These are phyloP conservation scores for Nothoprocta pentlandii DNA, from an alignment of 2,113 vertebrate species.

Conservation along the genomic window DNA sequence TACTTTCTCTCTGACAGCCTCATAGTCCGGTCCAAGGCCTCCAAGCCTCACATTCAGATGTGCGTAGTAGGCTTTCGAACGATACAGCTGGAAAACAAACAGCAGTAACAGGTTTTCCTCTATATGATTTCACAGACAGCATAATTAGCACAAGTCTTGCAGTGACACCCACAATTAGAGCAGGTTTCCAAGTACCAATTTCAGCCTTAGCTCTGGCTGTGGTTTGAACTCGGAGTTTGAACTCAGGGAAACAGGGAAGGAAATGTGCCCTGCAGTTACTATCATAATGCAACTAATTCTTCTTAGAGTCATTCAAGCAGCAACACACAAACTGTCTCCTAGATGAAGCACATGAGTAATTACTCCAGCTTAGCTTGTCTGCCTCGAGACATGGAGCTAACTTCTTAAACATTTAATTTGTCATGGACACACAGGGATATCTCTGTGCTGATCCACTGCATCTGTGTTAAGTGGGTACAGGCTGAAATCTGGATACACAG, in stretches of 20 bases:
- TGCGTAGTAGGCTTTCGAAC: slow-evolving; percentile 79
- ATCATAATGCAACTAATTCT: slow-evolving; percentile 80
- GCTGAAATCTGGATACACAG: background rate
- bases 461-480: background rate
- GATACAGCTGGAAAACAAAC: slow-evolving; percentile 64
- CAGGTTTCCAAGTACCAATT: background rate
- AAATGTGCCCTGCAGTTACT: slow-evolving; percentile 64
- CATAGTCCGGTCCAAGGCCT: slow-evolving; percentile 87
- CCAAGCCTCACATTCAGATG: slow-evolving; percentile 81
- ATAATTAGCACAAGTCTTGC: background rate
- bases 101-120: slow-evolving; percentile 20
- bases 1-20: slow-evolving; percentile 83
- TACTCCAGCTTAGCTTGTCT: slow-evolving; percentile 79
- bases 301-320: slow-evolving; percentile 75
- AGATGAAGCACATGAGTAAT: slow-evolving; percentile 77
- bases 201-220: background rate
- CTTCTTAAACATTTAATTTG: slow-evolving; percentile 63
- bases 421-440: slow-evolving; percentile 35
- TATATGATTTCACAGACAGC: background rate
- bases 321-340: slow-evolving; percentile 70
- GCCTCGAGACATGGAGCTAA: slow-evolving; percentile 67
- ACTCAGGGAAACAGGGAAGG: slow-evolving; percentile 24
- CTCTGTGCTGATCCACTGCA: background rate
- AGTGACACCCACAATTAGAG: background rate
- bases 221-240: background rate